These are phyloP conservation scores for Lasioglossum villosulum DNA, from an alignment of 2,888 invertebrate species.

Conservation along the genomic window DNA sequence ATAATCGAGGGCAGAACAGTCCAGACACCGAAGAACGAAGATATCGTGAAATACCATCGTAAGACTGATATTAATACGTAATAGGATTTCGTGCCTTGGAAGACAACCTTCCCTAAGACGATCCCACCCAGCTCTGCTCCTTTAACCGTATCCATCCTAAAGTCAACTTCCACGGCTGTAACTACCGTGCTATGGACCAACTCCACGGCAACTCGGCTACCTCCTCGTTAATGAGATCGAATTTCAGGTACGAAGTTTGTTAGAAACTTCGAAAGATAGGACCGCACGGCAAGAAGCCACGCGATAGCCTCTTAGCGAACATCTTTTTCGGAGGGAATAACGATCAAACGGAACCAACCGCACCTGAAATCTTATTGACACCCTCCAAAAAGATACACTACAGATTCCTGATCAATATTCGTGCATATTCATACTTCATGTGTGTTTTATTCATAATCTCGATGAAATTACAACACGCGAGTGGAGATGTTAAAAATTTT, in stretches of 20 bases:
- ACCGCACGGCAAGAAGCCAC: not conserved
- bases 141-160: slow-evolving; percentile 54
- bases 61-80: slow-evolving; percentile 53
- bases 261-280: slow-evolving; percentile 42
- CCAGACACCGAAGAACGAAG: slow-evolving; percentile 11
- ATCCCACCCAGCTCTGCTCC: slow-evolving; percentile 31
- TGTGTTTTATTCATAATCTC: no score
- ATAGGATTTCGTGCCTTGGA: slow-evolving; percentile 52
- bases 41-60: slow-evolving; percentile 27
- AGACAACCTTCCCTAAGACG: slow-evolving; percentile 39
- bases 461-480: not conserved
- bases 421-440: no score
- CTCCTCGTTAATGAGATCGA: slow-evolving; percentile 66
- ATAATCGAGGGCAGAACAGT: not conserved
- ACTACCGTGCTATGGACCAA: slow-evolving; percentile 52
- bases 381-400: not conserved
- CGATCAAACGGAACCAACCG: slow-evolving; percentile 1
- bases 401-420: not conserved
- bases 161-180: slow-evolving; percentile 55
- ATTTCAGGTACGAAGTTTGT: slow-evolving; percentile 59
- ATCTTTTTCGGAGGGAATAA: not conserved
- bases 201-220: slow-evolving; percentile 48
- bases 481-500: not conserved
- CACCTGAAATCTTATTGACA: not conserved
- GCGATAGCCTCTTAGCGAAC: slow-evolving; percentile 25